These are phyloP conservation scores for Eulimnadia texana DNA, from an alignment of 1,140 invertebrate species.

Conservation along the genomic window DNA sequence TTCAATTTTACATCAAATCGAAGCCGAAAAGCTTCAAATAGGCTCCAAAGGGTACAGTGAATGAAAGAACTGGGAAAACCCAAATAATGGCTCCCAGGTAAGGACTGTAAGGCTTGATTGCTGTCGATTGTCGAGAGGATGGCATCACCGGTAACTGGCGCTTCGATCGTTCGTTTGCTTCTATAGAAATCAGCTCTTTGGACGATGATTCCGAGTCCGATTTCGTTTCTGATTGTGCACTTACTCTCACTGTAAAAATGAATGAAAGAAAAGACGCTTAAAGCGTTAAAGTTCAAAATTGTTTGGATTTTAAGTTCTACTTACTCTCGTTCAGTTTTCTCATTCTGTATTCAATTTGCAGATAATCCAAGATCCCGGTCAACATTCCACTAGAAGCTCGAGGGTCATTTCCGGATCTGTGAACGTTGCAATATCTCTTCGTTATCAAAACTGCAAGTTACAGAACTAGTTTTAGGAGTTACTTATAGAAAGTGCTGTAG, in stretches of 20 bases:
- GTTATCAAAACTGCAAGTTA: background rate
- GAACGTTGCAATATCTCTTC: no score
- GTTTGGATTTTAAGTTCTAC: no score
- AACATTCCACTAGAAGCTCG: background rate
- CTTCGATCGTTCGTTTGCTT: background rate
- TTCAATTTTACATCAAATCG: constrained; percentile 8
- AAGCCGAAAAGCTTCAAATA: constrained; percentile 15
- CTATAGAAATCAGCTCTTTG: background rate
- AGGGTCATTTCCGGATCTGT: background rate
- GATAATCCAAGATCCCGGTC: background rate
- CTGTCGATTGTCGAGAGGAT: background rate
- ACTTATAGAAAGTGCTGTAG: constrained; percentile 13
- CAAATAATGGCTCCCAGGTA: constrained; percentile 16
- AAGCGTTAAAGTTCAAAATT: no score
- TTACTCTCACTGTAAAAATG: no score
- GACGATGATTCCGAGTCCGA: background rate
- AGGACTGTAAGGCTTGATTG: constrained; percentile 1
- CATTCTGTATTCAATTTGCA: background rate
- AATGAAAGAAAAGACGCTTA: no score
- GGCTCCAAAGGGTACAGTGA: constrained; percentile 16
- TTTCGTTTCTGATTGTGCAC: no score
- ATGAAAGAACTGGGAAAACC: constrained; percentile 14
- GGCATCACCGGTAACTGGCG: background rate
- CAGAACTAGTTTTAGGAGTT: background rate
- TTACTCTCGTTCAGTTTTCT: background rate